A percentile compares a stretch with the other conserved stretches of the same genome.
Evolutionary conservation across 1,140 invertebrate species (phyloP).

Genomic region (Nasonia vitripennis): DNA sequence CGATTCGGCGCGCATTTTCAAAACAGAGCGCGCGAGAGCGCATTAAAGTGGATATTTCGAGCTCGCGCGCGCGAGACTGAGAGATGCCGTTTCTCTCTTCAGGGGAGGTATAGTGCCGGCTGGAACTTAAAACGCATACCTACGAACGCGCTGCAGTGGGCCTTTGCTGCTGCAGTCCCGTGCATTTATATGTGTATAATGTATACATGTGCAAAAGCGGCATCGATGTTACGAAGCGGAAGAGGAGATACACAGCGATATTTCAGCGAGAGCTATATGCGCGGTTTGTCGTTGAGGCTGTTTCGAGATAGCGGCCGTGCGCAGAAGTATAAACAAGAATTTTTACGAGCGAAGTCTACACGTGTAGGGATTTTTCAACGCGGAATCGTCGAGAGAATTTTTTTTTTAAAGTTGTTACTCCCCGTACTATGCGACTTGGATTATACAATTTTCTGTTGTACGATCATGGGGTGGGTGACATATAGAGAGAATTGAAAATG

Average conservation of each 20-base stretch:
- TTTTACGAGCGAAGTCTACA: neutral
- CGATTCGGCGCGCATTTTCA: conserved; percentile 35
- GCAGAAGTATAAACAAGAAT: conserved; percentile 23
- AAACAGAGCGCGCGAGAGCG: conserved; percentile 40
- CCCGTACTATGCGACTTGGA: neutral
- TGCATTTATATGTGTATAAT: neutral
- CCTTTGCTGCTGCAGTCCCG: neutral
- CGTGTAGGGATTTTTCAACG: neutral
- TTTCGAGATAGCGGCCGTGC: neutral
- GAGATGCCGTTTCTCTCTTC: conserved; percentile 16
- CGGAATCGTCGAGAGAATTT: neutral
- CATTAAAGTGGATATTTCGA: conserved; percentile 52
- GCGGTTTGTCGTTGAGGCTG: neutral
- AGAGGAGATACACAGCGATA: conserved; percentile 23
- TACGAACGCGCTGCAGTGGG: neutral
- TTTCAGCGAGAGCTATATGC: neutral
- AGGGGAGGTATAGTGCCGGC: neutral
- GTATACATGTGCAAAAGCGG: neutral
- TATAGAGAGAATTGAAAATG: too few species aligned
- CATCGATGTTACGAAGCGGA: conserved; percentile 12
- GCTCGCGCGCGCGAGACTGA: neutral
- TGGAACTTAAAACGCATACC: conserved; percentile 45
- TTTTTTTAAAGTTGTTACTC: neutral
- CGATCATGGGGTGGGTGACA: too few species aligned
- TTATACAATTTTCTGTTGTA: neutral